Base-by-base conservation (phyloP, 2,797 vertebrate species). In the Cichlasoma orientale region DNA sequence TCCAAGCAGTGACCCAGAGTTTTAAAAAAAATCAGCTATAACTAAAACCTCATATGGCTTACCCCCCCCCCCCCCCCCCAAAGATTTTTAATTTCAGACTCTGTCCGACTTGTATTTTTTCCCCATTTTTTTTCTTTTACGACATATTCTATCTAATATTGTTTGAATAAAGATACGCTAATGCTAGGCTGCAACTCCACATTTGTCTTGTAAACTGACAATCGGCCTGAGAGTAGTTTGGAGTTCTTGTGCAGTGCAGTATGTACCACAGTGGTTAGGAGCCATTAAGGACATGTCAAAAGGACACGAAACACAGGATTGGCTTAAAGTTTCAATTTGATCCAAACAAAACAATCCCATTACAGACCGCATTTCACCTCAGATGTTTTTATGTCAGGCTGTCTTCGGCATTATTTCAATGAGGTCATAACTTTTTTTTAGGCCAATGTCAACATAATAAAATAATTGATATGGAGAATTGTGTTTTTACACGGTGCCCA, bases 41-140 rank as follows among this genome's bases (percentile, higher is more conserved):
- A 90, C 87, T 83, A 80, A 87, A 91, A 80, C 82, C 82, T 91
- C 54, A 84, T 73, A 80, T 88, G 85, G 86, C 82, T 82, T 88
- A 66, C 41, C 72, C 50, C 75, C 33, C 69, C 73, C 61, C 36
- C 41, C 72, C 50, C 75, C 33, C 69, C 73, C 61, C 36, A 75
- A 82, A 87, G 5, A 69, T 82, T 74, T 84, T 91, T 86, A 79
- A 80, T 36, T 7, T 29, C 9, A 77, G 80, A 84, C 89, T 83
- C 55, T 25, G 5, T 38, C 23, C 74, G 80, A 83, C 89, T 83
- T 93, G 82, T 53, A 53, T 77, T 81, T 91, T 72, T 89, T 10
- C 2, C 2, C 78, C 73, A 71, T 13, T 7, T 77, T 82, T n/a
- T n/a, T n/a, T n/a, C n/a, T n/a, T n/a, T 81, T 61, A 3, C 53